Percentiles rank a stretch among this genome's conserved stretches.
phyloP scores from a whole-genome alignment of 2,797 vertebrate genomes.

The Scomberomorus guttatus region DNA sequence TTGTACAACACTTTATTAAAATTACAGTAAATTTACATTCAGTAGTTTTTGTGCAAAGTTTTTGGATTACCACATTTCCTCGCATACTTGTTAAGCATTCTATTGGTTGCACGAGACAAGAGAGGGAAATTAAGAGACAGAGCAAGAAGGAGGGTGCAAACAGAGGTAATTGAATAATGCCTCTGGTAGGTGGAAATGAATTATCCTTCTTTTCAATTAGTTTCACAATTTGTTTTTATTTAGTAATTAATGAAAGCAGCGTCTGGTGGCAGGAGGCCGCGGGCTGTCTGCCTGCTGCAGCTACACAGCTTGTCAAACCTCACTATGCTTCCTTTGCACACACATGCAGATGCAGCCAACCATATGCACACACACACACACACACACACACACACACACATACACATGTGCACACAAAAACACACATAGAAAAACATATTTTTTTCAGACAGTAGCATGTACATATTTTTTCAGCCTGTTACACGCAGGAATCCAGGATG shows the following conservation, averaged over 20 bases:
- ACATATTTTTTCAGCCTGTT: constrained; percentile 33
- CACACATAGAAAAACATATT: constrained; percentile 51
- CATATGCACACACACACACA: constrained; percentile 36
- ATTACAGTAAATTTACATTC: constrained; percentile 25
- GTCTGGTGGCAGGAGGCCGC: constrained; percentile 80
- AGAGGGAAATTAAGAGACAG: constrained; percentile 69
- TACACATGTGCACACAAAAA: constrained; percentile 51
- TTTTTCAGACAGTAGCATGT: constrained; percentile 30
- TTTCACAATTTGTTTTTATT: constrained; percentile 91
- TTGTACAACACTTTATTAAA: constrained; percentile 19
- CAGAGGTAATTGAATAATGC: constrained; percentile 87
- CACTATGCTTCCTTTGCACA: constrained; percentile 69
- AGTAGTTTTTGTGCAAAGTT: constrained; percentile 34
- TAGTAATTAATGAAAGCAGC: constrained; percentile 89
- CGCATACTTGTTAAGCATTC: constrained; percentile 61
- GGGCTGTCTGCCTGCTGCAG: constrained; percentile 72
- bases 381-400: constrained; percentile 2
- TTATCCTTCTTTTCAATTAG: constrained; percentile 89
- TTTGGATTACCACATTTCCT: constrained; percentile 52
- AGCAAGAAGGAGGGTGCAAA: constrained; percentile 62
- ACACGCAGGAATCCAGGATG: constrained; percentile 35
- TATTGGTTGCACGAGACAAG: constrained; percentile 59
- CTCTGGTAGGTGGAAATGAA: constrained; percentile 87
- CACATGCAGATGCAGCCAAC: constrained; percentile 65
- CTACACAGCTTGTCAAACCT: constrained; percentile 69